These are phyloP conservation scores for Troilus luridus DNA, from an alignment of 2,888 invertebrate genomes.

Conservation along the genomic window DNA sequence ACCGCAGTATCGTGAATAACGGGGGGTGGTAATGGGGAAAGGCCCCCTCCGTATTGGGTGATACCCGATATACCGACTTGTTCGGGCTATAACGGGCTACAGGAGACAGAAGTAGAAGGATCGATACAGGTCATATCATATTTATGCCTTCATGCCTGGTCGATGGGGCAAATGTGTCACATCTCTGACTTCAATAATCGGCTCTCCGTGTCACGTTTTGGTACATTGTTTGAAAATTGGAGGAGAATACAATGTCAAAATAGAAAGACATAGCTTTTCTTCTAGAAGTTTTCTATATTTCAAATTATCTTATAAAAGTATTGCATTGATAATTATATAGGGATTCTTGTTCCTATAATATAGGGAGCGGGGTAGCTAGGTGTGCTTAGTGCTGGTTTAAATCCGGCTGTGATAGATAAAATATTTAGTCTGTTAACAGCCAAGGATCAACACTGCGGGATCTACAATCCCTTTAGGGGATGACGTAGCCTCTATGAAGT, in stretches of 20 bases:
- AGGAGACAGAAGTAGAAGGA: conserved; percentile 27
- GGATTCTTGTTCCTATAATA: too few species aligned
- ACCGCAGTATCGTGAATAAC: background rate
- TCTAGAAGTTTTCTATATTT: too few species aligned
- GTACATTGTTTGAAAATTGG: background rate
- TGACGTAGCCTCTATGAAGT: too few species aligned
- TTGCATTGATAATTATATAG: too few species aligned
- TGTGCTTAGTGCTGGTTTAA: too few species aligned
- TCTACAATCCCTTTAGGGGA: too few species aligned
- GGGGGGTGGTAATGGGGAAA: background rate
- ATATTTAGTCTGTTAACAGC: too few species aligned
- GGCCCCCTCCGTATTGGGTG: background rate
- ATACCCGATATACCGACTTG: background rate
- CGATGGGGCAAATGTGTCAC: background rate
- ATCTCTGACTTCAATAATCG: background rate
- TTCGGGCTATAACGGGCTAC: background rate
- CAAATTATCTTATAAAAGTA: too few species aligned
- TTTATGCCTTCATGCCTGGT: conserved; percentile 19
- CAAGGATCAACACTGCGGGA: too few species aligned
- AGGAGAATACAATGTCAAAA: background rate
- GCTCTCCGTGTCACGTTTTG: background rate
- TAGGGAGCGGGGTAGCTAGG: too few species aligned
- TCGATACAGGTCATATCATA: conserved; percentile 23
- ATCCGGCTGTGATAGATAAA: too few species aligned
- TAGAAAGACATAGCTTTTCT: too few species aligned